Conservation (phyloP, 2,113 vertebrate species). For the Ceratotherium simum region DNA sequence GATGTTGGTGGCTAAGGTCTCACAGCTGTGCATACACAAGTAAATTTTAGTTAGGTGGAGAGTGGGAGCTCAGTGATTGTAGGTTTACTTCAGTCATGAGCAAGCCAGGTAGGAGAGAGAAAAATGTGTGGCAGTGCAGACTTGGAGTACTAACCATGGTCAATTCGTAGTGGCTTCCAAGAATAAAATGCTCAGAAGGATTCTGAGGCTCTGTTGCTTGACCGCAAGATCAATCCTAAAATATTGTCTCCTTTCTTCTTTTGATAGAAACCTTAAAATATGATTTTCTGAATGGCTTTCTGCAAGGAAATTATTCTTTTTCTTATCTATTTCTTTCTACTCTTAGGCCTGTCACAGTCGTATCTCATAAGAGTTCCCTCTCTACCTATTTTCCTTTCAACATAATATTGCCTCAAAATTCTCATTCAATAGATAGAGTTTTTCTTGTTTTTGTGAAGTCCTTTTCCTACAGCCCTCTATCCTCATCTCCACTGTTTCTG, state of each 20-base stretch:
- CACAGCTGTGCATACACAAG: not conserved
- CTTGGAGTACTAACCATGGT: not conserved
- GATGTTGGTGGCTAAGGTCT: not conserved
- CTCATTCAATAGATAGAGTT: not conserved
- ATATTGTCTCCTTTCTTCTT: slow-evolving; percentile 2
- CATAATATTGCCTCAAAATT: not conserved
- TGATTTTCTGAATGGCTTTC: not conserved
- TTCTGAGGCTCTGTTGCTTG: not conserved
- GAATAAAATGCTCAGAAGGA: not conserved
- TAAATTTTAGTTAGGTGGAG: not conserved
- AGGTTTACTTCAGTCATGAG: not conserved
- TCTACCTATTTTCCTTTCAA: not conserved
- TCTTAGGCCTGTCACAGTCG: not conserved
- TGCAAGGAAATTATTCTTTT: not conserved
- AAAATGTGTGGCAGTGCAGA: not conserved
- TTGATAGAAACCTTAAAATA: not conserved
- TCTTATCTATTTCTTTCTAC: not conserved
- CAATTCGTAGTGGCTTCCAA: not conserved
- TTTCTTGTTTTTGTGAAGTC: not conserved
- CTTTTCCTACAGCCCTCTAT: not conserved
- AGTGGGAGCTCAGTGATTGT: not conserved
- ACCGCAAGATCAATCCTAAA: not conserved
- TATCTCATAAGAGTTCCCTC: not conserved
- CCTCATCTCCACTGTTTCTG: not conserved
- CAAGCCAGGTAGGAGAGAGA: not conserved